A percentile compares a stretch with the other conserved stretches of the same genome.
Evolutionary conservation across 2,797 vertebrate species (phyloP).

Genomic region (Lophotriccus pileatus): DNA sequence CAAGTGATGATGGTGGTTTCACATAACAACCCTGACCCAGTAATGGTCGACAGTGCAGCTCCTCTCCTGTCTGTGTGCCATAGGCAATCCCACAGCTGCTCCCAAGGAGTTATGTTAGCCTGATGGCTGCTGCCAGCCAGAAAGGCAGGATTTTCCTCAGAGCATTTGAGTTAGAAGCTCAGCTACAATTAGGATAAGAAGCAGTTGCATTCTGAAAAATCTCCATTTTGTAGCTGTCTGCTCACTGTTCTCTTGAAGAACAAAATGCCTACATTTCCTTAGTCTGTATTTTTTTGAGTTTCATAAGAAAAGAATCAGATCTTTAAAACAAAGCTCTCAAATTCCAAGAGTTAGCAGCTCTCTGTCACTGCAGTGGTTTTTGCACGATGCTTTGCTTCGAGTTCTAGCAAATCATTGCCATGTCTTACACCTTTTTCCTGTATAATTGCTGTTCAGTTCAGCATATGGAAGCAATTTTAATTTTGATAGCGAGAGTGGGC

Average conservation of each 20-base stretch:
- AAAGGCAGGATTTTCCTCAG: background rate
- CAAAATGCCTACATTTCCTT: background rate
- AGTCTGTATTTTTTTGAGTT: background rate
- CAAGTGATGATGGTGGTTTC: background rate
- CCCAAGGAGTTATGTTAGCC: background rate
- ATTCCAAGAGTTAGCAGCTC: background rate
- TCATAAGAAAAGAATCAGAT: background rate
- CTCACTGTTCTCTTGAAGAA: background rate
- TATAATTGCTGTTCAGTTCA: background rate
- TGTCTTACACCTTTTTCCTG: background rate
- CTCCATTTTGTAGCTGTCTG: background rate
- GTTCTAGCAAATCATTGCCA: background rate
- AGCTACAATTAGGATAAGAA: background rate
- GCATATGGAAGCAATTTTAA: conserved; percentile 9
- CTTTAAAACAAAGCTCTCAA: background rate
- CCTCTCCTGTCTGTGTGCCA: background rate
- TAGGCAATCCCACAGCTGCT: background rate
- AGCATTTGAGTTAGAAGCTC: background rate
- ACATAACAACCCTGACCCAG: background rate
- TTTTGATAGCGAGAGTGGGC: conserved; percentile 21
- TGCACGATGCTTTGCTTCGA: background rate
- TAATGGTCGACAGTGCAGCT: background rate
- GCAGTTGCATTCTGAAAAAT: background rate
- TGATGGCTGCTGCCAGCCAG: background rate
- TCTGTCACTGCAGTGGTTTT: background rate